phyloP scores from a whole-genome alignment of 64 coral and sea anemone genomes.

The Platygyra sinensis region DNA sequence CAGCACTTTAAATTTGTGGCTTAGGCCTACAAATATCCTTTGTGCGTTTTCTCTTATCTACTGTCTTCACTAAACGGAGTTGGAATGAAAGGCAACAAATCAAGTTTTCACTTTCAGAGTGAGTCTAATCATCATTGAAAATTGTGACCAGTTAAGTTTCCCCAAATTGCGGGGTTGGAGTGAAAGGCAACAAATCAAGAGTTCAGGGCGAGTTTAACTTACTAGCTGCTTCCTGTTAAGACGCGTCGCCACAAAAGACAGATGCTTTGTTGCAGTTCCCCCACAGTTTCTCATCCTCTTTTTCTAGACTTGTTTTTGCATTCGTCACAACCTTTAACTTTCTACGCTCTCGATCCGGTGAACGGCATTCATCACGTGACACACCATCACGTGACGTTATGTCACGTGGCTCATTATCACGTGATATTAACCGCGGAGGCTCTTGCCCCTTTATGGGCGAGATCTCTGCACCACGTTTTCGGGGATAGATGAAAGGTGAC shows the following conservation, averaged over 20 bases:
- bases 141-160: too few species aligned
- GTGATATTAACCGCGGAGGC: not conserved
- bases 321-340: not conserved
- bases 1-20: too few species aligned
- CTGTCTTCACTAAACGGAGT: too few species aligned
- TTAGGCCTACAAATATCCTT: too few species aligned
- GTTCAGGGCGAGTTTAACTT: not conserved
- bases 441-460: not conserved
- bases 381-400: not conserved
- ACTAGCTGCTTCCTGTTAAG: conserved; percentile 56
- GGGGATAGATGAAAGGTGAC: conserved; percentile 13
- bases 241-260: conserved; percentile 78
- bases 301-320: not conserved
- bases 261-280: not conserved
- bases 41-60: too few species aligned
- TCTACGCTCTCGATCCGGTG: not conserved
- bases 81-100: too few species aligned
- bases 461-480: not conserved
- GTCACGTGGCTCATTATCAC: not conserved
- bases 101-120: too few species aligned
- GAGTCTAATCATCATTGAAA: too few species aligned
- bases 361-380: not conserved
- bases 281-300: not conserved
- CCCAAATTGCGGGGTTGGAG: too few species aligned
- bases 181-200: not conserved